Evolutionary conservation across 2,797 vertebrate genomes (phyloP).

Genomic region (Chromis chromis): DNA sequence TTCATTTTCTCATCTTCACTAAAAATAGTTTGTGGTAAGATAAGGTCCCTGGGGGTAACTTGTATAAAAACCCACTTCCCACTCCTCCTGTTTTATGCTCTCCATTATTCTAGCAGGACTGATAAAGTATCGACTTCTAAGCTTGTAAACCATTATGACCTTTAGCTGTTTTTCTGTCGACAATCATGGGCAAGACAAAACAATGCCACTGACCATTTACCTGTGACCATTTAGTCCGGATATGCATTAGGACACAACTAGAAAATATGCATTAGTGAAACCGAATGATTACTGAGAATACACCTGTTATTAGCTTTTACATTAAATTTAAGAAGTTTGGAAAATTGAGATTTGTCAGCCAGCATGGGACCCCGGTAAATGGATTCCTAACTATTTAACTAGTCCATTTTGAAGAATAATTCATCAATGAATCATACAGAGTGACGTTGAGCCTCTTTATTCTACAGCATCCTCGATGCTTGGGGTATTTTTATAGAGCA

Average conservation of each 20-base stretch:
- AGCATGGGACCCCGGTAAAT: conserved; percentile 16
- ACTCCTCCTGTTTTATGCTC: conserved; percentile 63
- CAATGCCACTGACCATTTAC: conserved; percentile 43
- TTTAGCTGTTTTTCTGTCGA: conserved; percentile 60
- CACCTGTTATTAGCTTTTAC: neutral
- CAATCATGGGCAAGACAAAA: conserved; percentile 38
- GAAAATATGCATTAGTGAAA: conserved; percentile 27
- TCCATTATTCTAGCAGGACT: conserved; percentile 60
- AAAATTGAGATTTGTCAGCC: conserved; percentile 4
- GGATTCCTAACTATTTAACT: conserved; percentile 34
- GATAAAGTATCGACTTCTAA: conserved; percentile 64
- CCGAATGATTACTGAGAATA: conserved; percentile 18
- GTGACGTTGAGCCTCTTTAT: conserved; percentile 54
- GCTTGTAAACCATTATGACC: conserved; percentile 75
- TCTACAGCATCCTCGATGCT: conserved; percentile 45
- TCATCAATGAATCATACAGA: conserved; percentile 56
- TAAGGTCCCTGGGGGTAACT: conserved; percentile 61
- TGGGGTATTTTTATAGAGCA: conserved; percentile 57
- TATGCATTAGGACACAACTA: neutral
- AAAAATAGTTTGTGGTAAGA: conserved; percentile 63
- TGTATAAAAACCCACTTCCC: conserved; percentile 60
- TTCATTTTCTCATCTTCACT: conserved; percentile 62
- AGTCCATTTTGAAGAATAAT: conserved; percentile 43
- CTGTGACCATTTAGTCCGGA: conserved; percentile 22
- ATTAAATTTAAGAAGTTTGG: conserved; percentile 17